Conservation (phyloP, 2,113 vertebrate genomes). For the Mustela lutreola region DNA sequence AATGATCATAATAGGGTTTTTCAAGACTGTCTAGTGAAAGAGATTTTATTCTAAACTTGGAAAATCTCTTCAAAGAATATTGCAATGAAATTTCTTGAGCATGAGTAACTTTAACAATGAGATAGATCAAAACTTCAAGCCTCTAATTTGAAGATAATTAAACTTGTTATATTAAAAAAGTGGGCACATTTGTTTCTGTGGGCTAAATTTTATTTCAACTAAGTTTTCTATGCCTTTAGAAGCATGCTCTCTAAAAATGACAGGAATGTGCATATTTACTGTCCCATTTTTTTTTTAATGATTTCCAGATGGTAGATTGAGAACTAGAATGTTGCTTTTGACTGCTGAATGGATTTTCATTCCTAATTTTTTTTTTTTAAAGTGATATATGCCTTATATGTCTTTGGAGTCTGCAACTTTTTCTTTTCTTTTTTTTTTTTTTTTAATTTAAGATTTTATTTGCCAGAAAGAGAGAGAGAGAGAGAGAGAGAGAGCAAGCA, state of each 20-base stretch:
- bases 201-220: not conserved
- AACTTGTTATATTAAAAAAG: not conserved
- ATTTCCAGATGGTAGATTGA: not conserved
- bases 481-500: no score
- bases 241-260: not conserved
- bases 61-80: not conserved
- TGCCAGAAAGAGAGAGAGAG: no score
- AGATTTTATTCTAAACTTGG: not conserved
- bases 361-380: not conserved
- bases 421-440: not conserved
- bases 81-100: not conserved
- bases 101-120: not conserved
- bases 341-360: not conserved
- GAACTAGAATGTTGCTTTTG: not conserved
- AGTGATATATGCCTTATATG: not conserved
- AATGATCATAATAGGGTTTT: not conserved
- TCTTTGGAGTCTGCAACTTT: not conserved
- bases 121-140: not conserved
- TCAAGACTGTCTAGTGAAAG: not conserved
- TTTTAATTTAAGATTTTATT: no score
- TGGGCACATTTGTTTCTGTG: not conserved
- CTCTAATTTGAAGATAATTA: slow-evolving; percentile 14
- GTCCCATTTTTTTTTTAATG: not conserved
- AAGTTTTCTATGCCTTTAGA: not conserved
- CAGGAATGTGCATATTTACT: not conserved